phyloP scores from a whole-genome alignment of 2,797 vertebrate species.

The Lateolabrax maculatus region DNA sequence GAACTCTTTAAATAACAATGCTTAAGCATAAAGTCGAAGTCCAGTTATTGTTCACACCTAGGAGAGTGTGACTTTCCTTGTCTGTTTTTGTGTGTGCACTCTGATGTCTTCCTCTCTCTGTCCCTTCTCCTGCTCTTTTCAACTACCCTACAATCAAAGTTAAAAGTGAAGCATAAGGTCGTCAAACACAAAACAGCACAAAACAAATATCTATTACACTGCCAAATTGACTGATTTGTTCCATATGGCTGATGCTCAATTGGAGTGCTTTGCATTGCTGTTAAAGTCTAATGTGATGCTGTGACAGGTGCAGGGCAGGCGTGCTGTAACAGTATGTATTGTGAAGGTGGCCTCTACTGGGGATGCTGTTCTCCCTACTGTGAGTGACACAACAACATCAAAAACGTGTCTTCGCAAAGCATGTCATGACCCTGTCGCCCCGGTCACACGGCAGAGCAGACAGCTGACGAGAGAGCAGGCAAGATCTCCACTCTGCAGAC shows the following conservation, averaged over 20 bases:
- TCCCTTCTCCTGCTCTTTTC: slow-evolving; percentile 4
- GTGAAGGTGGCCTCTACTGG: slow-evolving; percentile 43
- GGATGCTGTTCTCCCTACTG: slow-evolving; percentile 39
- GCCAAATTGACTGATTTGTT: slow-evolving; percentile 13
- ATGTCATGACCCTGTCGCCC: slow-evolving; percentile 67
- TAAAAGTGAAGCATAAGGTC: slow-evolving; percentile 24
- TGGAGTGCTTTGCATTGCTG: slow-evolving; percentile 1
- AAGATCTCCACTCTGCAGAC: slow-evolving; percentile 23
- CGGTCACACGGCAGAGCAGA: slow-evolving; percentile 49
- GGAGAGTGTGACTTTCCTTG: slow-evolving; percentile 30
- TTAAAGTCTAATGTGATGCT: slow-evolving; percentile 14
- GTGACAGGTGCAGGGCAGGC: slow-evolving; percentile 37
- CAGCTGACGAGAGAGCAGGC: slow-evolving; percentile 62
- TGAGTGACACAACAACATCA: slow-evolving; percentile 77
- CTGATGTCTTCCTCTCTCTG: slow-evolving; percentile 21
- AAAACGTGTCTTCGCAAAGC: slow-evolving; percentile 70
- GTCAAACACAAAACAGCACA: slow-evolving; percentile 1
- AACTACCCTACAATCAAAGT: slow-evolving; percentile 6
- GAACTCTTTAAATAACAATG: slow-evolving; percentile 45
- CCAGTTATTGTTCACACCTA: slow-evolving; percentile 53
- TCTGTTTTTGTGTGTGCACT: slow-evolving; percentile 8
- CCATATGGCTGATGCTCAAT: slow-evolving; percentile 1
- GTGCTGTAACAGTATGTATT: slow-evolving; percentile 17
- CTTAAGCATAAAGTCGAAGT: slow-evolving; percentile 41
- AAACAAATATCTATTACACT: slow-evolving; percentile 18